These are phyloP conservation scores for Dicroscelio sp. DNA, from an alignment of 2,888 invertebrate genomes.

Conservation along the genomic window DNA sequence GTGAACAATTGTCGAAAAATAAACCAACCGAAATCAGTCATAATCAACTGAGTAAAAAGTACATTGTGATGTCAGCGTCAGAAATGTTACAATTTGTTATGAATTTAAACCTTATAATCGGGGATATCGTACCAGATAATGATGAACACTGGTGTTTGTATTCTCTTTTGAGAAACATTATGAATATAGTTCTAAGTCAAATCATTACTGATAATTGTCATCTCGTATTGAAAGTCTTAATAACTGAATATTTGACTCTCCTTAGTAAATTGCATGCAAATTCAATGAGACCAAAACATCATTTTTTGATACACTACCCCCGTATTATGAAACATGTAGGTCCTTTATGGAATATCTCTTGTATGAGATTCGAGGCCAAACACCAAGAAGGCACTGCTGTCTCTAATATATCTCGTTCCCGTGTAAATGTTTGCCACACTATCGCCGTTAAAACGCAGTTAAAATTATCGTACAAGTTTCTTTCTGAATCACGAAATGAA, in stretches of 20 bases:
- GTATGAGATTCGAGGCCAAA: constrained; percentile 14
- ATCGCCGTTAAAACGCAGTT: constrained; percentile 72
- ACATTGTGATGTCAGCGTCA: constrained; percentile 58
- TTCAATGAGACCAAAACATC: constrained; percentile 24
- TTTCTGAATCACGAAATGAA: constrained; percentile 25
- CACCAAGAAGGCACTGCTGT: constrained; percentile 6
- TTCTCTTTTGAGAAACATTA: constrained; percentile 37
- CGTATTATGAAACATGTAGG: not conserved
- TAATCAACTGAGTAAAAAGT: constrained; percentile 25
- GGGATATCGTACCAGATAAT: constrained; percentile 46
- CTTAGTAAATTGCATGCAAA: constrained; percentile 1
- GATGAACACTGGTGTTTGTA: constrained; percentile 62
- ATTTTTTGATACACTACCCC: constrained; percentile 28
- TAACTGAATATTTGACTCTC: constrained; percentile 41
- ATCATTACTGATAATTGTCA: constrained; percentile 11
- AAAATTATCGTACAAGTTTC: constrained; percentile 61
- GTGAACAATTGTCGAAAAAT: constrained; percentile 52
- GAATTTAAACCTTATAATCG: constrained; percentile 66
- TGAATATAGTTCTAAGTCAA: constrained; percentile 31
- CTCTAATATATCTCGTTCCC: not conserved
- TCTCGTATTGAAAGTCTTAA: not conserved
- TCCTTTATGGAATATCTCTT: constrained; percentile 21
- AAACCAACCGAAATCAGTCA: constrained; percentile 39
- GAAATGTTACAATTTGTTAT: constrained; percentile 61
- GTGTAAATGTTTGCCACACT: constrained; percentile 45